A percentile compares a stretch with the other conserved stretches of the same genome.
phyloP scores from a whole-genome alignment of 2,888 invertebrate genomes.

The Rhogogaster chlorosoma region DNA sequence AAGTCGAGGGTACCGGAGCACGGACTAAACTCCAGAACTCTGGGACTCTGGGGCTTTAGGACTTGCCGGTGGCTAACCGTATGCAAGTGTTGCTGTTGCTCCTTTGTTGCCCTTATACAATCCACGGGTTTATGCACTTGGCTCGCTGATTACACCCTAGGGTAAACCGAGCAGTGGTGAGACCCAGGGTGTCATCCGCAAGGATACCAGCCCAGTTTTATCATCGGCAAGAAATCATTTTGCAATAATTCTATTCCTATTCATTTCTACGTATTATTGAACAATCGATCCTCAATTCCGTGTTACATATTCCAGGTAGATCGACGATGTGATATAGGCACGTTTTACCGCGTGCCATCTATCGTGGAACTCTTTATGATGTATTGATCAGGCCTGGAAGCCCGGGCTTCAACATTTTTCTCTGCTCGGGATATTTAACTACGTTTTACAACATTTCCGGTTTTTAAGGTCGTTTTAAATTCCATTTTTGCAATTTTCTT shows the following conservation, averaged over 20 bases:
- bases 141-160: slow-evolving; percentile 14
- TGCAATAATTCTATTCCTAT: not conserved
- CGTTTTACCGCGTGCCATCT: too few species aligned
- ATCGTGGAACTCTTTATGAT: too few species aligned
- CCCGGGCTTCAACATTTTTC: too few species aligned
- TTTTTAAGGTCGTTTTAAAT: not conserved
- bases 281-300: too few species aligned
- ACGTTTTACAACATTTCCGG: too few species aligned
- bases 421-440: too few species aligned
- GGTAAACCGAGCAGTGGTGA: not conserved
- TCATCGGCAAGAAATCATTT: not conserved
- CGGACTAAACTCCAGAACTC: not conserved
- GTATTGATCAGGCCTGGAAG: too few species aligned
- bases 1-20: slow-evolving; percentile 46
- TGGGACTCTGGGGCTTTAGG: slow-evolving; percentile 13
- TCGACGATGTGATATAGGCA: too few species aligned
- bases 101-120: slow-evolving; percentile 37
- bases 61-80: slow-evolving; percentile 42
- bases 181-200: not conserved
- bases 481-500: not conserved
- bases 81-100: slow-evolving; percentile 46
- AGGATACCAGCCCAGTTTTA: not conserved
- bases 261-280: too few species aligned
- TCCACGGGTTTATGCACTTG: slow-evolving; percentile 38
- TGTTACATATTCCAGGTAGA: too few species aligned